Percentiles rank a stretch among this genome's conserved stretches.
These are phyloP conservation scores for Xylophagus ater DNA, from an alignment of 2,888 invertebrate genomes.

Conservation along the genomic window DNA sequence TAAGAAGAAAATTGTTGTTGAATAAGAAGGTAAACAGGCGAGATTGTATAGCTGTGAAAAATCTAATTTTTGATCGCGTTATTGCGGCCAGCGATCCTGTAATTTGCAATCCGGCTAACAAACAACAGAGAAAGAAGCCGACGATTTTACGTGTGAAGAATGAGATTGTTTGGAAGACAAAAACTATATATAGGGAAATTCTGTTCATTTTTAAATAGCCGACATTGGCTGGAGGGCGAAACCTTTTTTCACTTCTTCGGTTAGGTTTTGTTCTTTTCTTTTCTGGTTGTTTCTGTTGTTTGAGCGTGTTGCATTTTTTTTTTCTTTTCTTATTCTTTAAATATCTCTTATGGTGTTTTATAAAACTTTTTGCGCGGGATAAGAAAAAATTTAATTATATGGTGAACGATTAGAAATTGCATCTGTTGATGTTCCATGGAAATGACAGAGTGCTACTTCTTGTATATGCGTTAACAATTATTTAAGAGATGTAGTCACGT, in stretches of 20 bases:
- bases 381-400: slow-evolving; percentile 12
- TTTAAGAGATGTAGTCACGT: no score
- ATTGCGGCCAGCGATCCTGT: slow-evolving; percentile 19
- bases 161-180: not conserved
- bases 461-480: no score
- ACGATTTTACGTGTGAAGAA: slow-evolving; percentile 14
- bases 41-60: slow-evolving; percentile 17
- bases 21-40: slow-evolving; percentile 7
- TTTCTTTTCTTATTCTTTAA: slow-evolving; percentile 7
- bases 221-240: slow-evolving; percentile 15
- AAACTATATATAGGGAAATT: not conserved
- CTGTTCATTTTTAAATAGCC: slow-evolving; percentile 6
- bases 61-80: slow-evolving; percentile 20
- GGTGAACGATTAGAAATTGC: slow-evolving; percentile 2
- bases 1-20: not conserved
- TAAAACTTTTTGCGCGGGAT: no score
- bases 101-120: slow-evolving; percentile 16
- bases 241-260: slow-evolving; percentile 16
- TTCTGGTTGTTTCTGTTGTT: slow-evolving; percentile 1
- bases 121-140: slow-evolving; percentile 14
- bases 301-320: not conserved
- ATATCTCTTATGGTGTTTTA: no score
- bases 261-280: slow-evolving; percentile 6
- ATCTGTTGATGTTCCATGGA: slow-evolving; percentile 8
- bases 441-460: slow-evolving; percentile 8